Evolutionary conservation across 2,888 invertebrate species (phyloP).

Genomic region (Hypena proboscidalis): DNA sequence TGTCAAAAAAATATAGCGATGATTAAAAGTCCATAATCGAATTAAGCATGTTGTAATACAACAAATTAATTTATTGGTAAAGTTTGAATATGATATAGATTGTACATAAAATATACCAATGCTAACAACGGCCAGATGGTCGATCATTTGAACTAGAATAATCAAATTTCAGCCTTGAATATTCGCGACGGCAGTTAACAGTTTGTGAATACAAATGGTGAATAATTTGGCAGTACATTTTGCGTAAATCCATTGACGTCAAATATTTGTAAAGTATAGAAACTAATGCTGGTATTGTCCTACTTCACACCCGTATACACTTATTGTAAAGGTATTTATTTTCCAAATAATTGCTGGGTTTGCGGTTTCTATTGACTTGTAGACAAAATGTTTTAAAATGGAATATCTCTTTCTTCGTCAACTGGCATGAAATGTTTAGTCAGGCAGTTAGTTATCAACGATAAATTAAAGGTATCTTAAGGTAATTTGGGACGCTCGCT

Average conservation of each 20-base stretch:
- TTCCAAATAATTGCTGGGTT: constrained; percentile 35
- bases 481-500: constrained; percentile 17
- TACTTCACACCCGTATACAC: constrained; percentile 34
- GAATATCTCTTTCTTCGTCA: constrained; percentile 32
- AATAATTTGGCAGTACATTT: constrained; percentile 26
- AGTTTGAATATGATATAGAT: no score
- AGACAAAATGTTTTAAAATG: constrained; percentile 32
- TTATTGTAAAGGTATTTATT: constrained; percentile 41
- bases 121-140: constrained; percentile 9
- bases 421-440: constrained; percentile 30
- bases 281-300: constrained; percentile 41
- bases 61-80: no score
- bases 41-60: no score
- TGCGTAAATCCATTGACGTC: constrained; percentile 21
- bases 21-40: no score
- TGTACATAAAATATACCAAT: no score
- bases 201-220: constrained; percentile 26
- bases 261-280: constrained; percentile 29
- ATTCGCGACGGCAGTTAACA: constrained; percentile 10
- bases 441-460: constrained; percentile 33
- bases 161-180: constrained; percentile 15
- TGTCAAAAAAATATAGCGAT: no score
- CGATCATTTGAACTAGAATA: constrained; percentile 20
- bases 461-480: constrained; percentile 25
- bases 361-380: constrained; percentile 27